Evolutionary conservation across 2,888 invertebrate species (phyloP).

Genomic region (Agrotis exclamationis): DNA sequence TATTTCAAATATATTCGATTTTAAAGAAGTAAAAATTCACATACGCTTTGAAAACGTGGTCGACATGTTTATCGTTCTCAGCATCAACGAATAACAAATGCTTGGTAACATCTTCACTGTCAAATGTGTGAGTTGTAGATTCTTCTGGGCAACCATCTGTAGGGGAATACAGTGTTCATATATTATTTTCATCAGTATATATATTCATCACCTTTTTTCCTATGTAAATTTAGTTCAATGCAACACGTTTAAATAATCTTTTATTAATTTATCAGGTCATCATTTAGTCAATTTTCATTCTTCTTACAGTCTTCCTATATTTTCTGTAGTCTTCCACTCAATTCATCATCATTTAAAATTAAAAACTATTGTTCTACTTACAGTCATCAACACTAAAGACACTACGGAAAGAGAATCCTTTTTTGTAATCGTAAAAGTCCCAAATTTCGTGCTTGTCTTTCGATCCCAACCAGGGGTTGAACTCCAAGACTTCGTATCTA

Average conservation of each 20-base stretch:
- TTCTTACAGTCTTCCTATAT: neutral
- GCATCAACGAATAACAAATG: constrained; percentile 69
- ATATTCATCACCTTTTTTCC: neutral
- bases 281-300: neutral
- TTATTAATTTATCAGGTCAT: neutral
- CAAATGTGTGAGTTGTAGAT: constrained; percentile 21
- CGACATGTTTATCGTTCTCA: constrained; percentile 74
- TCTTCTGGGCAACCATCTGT: constrained; percentile 60
- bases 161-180: neutral
- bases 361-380: constrained; percentile 36
- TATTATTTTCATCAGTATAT: no score
- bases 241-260: neutral
- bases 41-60: constrained; percentile 76
- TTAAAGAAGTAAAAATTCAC: constrained; percentile 26
- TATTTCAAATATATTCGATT: neutral
- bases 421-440: constrained; percentile 68
- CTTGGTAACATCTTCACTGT: constrained; percentile 68
- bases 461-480: constrained; percentile 72
- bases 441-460: constrained; percentile 73
- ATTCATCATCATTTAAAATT: no score
- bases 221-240: neutral
- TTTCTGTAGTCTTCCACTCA: neutral
- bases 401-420: constrained; percentile 42
- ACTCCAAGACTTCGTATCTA: constrained; percentile 76
- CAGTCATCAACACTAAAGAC: constrained; percentile 46